Conservation (phyloP, 2,888 invertebrate species). For the Drosophila mettleri region DNA sequence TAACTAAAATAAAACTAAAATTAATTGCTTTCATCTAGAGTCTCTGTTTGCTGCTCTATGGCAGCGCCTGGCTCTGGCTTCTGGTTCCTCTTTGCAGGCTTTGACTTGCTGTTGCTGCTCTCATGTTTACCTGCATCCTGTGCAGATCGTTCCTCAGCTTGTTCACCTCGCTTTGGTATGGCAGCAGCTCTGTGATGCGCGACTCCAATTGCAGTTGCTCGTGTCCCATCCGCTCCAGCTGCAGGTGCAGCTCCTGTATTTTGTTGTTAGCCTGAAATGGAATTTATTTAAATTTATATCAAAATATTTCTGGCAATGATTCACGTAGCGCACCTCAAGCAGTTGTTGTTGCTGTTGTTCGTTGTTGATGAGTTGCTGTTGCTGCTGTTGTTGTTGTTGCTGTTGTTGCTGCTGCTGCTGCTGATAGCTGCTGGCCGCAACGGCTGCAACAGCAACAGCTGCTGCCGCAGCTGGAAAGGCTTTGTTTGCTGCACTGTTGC, state of each 20-base stretch:
- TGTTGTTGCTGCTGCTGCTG: slow-evolving; percentile 66
- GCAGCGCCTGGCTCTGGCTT: too few relatives aligned
- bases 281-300: background rate
- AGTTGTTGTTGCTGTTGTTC: slow-evolving; percentile 80
- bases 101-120: too few relatives aligned
- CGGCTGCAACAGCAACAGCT: slow-evolving; percentile 76
- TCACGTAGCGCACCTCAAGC: slow-evolving; percentile 68
- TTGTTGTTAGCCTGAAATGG: slow-evolving; percentile 81
- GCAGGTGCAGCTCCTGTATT: slow-evolving; percentile 88
- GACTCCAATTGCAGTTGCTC: slow-evolving; percentile 89
- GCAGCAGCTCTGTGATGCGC: slow-evolving; percentile 87
- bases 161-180: slow-evolving; percentile 89
- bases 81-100: too few relatives aligned
- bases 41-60: too few relatives aligned
- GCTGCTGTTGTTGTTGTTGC: slow-evolving; percentile 71
- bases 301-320: background rate
- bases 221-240: slow-evolving; percentile 88
- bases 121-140: slow-evolving; percentile 87
- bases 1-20: too few relatives aligned
- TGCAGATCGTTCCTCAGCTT: slow-evolving; percentile 89
- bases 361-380: slow-evolving; percentile 74
- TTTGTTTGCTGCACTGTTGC: slow-evolving; percentile 40
- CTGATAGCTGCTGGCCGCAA: slow-evolving; percentile 79
- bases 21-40: background rate
- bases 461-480: slow-evolving; percentile 66